Evolutionary conservation across 1,140 invertebrate species (phyloP), one percentile per base, ranked within the genome.

Genomic region (Acyrthosiphon pisum): DNA sequence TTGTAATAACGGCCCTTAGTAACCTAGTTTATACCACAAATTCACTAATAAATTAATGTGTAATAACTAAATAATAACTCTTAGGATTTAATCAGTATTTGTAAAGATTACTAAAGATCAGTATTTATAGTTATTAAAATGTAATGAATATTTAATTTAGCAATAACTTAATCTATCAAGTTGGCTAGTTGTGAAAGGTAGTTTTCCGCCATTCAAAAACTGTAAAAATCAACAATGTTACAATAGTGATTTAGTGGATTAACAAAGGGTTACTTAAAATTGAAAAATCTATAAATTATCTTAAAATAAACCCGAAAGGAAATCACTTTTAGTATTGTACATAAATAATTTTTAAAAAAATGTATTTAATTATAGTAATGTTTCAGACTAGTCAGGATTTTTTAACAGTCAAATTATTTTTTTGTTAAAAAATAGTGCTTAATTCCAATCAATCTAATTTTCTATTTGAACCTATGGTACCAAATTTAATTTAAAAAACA

Each of bases 401-500:
- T 26, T n/a, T 68, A 11, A 2, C 0, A n/a, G 9, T 4, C 9
- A 6, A 3, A 68, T n/a, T 76, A n/a, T 76, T 0, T n/a, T 18
- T n/a, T 76, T n/a, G 60, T 18, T 60, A 60, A 30, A 30, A 60
- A 30, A 60, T 60, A 30, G 41, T 41, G 2, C 41, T 41, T 41
- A 41, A 41, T 41, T 3, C 41, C 2, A 4, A 14, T n/a, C 14
- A 76, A 76, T 6, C 14, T 76, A 76, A 76, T n/a, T n/a, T n/a
- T 9, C 18, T 76, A n/a, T n/a, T n/a, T 76, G 30, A 30, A 76
- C 14, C 60, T n/a, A n/a, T 18, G 4, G 6, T 76, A n/a, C 60
- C 14, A 60, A 90, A 41, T 60, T 18, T 30, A 84, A 87, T 46
- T 87, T 1, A 68, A 83, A 14, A 26, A 37, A 48, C 81, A 98